A percentile compares a stretch with the other conserved stretches of the same genome.
Conservation (phyloP, 2,888 invertebrate species). For the Drosophila picticornis region DNA sequence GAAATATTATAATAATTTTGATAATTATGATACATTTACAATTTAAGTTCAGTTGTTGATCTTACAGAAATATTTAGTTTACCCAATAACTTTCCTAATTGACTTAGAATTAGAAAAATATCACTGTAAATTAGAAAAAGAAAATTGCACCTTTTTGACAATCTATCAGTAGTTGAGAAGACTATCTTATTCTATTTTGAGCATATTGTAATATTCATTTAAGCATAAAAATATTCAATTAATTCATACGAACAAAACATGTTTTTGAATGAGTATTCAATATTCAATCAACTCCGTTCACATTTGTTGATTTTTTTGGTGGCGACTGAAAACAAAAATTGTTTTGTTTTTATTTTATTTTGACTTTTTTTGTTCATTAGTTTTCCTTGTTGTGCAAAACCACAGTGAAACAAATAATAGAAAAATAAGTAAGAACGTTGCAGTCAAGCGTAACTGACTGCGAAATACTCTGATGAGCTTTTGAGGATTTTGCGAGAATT, state of each 20-base stretch:
- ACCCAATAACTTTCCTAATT: neutral
- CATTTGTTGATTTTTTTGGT: conserved; percentile 65
- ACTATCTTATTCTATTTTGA: neutral
- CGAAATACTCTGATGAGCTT: neutral
- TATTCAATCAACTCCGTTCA: conserved; percentile 8
- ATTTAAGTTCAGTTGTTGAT: neutral
- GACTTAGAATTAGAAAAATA: neutral
- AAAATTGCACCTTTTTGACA: neutral
- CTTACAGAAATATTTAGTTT: neutral
- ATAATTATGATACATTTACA: neutral
- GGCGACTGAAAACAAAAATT: conserved; percentile 52
- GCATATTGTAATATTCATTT: neutral
- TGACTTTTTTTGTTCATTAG: conserved; percentile 26
- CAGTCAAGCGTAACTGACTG: neutral
- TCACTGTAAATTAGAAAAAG: too few species aligned
- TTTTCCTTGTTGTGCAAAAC: conserved; percentile 43
- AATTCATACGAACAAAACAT: neutral
- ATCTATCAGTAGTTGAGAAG: neutral
- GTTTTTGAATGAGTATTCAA: conserved; percentile 23
- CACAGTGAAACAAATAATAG: conserved; percentile 40
- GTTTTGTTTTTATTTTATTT: conserved; percentile 24
- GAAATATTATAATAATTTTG: neutral
- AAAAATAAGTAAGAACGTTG: neutral
- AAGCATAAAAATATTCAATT: neutral
- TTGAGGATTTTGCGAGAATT: too few species aligned